Evolutionary conservation across 2,797 vertebrate genomes (phyloP).

Genomic region (Odontamblyopus rebecca): DNA sequence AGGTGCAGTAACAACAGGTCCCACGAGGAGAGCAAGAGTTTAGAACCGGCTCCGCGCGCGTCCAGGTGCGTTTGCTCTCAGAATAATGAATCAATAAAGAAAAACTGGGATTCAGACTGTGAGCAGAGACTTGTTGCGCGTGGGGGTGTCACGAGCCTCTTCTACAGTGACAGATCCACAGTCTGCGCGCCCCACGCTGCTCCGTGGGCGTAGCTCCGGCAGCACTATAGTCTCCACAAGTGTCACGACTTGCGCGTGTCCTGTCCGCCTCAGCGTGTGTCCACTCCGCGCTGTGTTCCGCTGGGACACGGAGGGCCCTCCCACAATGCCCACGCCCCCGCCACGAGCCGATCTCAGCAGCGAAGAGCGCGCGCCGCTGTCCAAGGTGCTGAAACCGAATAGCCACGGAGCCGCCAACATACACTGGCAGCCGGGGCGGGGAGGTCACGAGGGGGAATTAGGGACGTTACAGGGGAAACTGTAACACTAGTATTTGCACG

Average conservation of each 20-base stretch:
- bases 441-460: not conserved
- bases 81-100: not conserved
- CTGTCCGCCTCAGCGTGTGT: conserved; percentile 14
- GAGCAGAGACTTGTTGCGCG: conserved; percentile 20
- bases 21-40: conserved; percentile 1
- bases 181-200: conserved; percentile 40
- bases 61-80: conserved; percentile 29
- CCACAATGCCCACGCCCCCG: conserved; percentile 50
- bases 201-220: conserved; percentile 55
- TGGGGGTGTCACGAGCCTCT: conserved; percentile 47
- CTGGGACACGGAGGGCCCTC: conserved; percentile 27
- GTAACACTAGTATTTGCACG: not conserved
- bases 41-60: conserved; percentile 15
- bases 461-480: not conserved
- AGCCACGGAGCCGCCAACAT: not conserved
- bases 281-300: conserved; percentile 7
- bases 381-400: conserved; percentile 56
- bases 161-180: conserved; percentile 43
- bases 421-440: not conserved
- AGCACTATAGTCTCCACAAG: conserved; percentile 29
- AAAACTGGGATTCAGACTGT: not conserved
- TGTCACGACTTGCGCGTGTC: conserved; percentile 59
- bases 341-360: not conserved
- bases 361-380: conserved; percentile 39
- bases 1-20: not conserved